These are phyloP conservation scores for Triplophysa dalaica DNA, from an alignment of 2,113 vertebrate genomes.

Conservation along the genomic window DNA sequence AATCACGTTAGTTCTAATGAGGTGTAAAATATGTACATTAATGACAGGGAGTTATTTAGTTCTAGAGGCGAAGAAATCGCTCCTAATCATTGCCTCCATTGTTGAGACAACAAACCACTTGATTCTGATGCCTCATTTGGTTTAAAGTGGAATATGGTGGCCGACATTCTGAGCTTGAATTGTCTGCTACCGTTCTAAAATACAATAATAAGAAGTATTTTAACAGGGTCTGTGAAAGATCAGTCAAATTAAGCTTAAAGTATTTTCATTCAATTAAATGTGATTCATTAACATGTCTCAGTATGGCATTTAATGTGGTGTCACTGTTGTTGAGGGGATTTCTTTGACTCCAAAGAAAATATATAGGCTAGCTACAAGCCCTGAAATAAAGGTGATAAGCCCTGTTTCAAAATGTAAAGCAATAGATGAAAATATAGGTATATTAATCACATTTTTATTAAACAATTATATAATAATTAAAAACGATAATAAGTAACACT, in stretches of 20 bases:
- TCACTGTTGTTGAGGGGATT: background rate
- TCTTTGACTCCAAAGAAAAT: background rate
- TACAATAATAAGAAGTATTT: constrained; percentile 19
- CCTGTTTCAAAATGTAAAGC: too few relatives aligned
- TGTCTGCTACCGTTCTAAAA: constrained; percentile 63
- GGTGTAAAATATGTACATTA: constrained; percentile 84
- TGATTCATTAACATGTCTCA: background rate
- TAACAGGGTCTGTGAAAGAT: background rate
- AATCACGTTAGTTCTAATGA: constrained; percentile 78
- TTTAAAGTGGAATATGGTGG: constrained; percentile 78
- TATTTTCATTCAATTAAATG: background rate
- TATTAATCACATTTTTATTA: too few relatives aligned
- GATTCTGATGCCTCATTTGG: constrained; percentile 84
- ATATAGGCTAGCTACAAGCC: background rate
- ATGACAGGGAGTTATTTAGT: constrained; percentile 90
- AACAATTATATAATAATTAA: too few relatives aligned
- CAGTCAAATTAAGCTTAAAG: background rate
- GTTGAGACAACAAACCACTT: constrained; percentile 92
- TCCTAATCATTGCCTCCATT: constrained; percentile 91
- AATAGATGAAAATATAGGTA: too few relatives aligned
- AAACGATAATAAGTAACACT: too few relatives aligned
- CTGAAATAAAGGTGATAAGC: too few relatives aligned
- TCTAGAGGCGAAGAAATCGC: constrained; percentile 87
- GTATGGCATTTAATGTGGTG: background rate
- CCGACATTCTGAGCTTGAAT: constrained; percentile 72